These are phyloP conservation scores for Odontocerum albicorne DNA, from an alignment of 2,888 invertebrate genomes.

Conservation along the genomic window DNA sequence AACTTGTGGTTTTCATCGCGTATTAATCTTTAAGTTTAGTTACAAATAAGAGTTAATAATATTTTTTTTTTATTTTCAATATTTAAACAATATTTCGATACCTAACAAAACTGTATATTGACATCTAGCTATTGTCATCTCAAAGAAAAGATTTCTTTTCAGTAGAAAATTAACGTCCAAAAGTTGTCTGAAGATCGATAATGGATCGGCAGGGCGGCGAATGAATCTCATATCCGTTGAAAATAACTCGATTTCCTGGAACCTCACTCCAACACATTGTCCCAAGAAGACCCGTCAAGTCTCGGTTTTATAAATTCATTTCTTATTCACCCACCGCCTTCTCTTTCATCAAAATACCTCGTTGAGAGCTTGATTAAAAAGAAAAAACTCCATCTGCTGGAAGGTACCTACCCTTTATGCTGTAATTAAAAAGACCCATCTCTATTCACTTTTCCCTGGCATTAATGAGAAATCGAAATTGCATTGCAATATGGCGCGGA, in stretches of 20 bases:
- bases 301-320: constrained; percentile 2
- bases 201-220: background rate
- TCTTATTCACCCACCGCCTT: constrained; percentile 17
- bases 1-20: too few species aligned
- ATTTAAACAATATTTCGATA: too few species aligned
- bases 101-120: too few species aligned
- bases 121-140: too few species aligned
- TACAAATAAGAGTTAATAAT: too few species aligned
- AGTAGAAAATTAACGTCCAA: too few species aligned
- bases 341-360: constrained; percentile 31
- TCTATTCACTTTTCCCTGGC: background rate
- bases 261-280: background rate
- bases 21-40: too few species aligned
- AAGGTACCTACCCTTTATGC: constrained; percentile 19
- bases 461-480: constrained; percentile 22
- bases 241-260: constrained; percentile 23
- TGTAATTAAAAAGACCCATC: constrained; percentile 29
- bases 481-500: constrained; percentile 21
- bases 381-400: constrained; percentile 14
- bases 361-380: constrained; percentile 34
- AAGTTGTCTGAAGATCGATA: too few species aligned
- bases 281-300: background rate
- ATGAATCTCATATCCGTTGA: constrained; percentile 19
- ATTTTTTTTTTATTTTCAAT: too few species aligned
- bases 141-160: too few species aligned